These are phyloP conservation scores for Uria aalge DNA, from an alignment of 2,113 vertebrate species.

Conservation along the genomic window DNA sequence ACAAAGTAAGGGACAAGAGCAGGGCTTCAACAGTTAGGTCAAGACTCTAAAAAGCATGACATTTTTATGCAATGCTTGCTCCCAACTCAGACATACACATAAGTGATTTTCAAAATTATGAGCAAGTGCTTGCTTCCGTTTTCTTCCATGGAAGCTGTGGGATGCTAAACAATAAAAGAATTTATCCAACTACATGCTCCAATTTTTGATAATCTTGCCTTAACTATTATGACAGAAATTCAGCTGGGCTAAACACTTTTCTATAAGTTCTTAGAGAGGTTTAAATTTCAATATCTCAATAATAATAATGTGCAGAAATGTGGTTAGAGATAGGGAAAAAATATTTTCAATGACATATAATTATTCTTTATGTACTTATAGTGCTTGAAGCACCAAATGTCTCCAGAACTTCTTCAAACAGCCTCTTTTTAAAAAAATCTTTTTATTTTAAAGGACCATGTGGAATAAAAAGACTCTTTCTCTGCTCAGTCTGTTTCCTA, in stretches of 20 bases:
- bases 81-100: neutral
- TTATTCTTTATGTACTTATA: neutral
- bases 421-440: neutral
- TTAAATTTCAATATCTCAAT: neutral
- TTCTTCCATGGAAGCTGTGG: neutral
- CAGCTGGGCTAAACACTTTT: neutral
- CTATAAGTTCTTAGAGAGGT: neutral
- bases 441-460: neutral
- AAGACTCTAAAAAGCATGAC: neutral
- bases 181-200: neutral
- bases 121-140: neutral
- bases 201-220: neutral
- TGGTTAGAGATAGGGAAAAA: neutral
- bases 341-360: neutral
- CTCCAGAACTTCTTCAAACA: neutral
- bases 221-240: neutral
- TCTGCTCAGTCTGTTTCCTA: neutral
- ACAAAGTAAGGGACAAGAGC: neutral
- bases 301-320: neutral
- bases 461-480: neutral
- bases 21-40: neutral
- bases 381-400: neutral
- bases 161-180: neutral
- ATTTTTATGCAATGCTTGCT: neutral
- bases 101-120: neutral